Evolutionary conservation across 2,888 invertebrate genomes (phyloP), one percentile per base, ranked within the genome.

Genomic region (Aphidius colemani): DNA sequence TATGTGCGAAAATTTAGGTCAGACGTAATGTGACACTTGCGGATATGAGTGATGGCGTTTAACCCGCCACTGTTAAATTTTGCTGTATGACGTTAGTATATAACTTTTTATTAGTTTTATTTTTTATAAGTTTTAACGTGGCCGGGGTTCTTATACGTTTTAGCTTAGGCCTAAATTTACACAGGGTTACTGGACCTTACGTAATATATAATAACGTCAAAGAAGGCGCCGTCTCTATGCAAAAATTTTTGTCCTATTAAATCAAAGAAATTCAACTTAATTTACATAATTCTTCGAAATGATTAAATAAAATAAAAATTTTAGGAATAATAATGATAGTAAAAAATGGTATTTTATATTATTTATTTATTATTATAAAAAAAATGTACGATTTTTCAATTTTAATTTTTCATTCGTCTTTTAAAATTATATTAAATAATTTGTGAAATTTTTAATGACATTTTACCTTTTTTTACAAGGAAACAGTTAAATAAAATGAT

Each of bases 111-210:
- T 30, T 18, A 46, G 41, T 53, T 50, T 62, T 50, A 18, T 10
- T 44, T 44, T 13, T 18, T 43, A 44, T 18, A 43, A 55, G 10
- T 18, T 30, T 30, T 30, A 13, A 40, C 46, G 46, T 43, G 30
- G 61, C 60, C 61, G 49, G 55, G 67, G 65, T 67, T 51, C 59
- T 49, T 18, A 18, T 39, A 60, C 61, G 61, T 63, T 11, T 46
- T 50, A 62, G 67, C 64, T 67, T 69, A 58, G 53, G 61, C 73
- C 77, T 77, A 77, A 77, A 75, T 77, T 77, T 77, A 73, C 67
- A 64, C 69, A 74, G 73, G 74, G 73, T 76, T 73, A 75, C 77
- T 74, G 77, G 77, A 77, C 75, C 75, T 77, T 77, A 75, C 75
- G 74, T 77, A 77, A 78, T 67, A 45, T 61, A 69, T 7, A 13